Base-by-base conservation (phyloP, 2,888 invertebrate species). In the Disparrhopalites patrizii region DNA sequence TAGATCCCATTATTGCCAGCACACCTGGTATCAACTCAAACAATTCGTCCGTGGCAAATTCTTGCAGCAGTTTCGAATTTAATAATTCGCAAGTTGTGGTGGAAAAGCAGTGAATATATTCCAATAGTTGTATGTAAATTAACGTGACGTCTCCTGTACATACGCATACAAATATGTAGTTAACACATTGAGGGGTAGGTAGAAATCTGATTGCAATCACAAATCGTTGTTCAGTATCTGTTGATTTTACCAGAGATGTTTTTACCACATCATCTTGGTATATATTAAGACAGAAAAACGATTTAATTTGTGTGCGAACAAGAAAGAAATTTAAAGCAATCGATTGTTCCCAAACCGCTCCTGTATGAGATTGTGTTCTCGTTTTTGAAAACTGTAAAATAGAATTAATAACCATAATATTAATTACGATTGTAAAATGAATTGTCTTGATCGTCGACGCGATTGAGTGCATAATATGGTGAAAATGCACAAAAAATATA, bases 11-110 rank as follows among this genome's bases (percentile, higher is more conserved):
- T 8, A 18, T 33, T 7, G 3, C 33, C 13, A 54, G 10, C 28
- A 54, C n/a, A 18, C 31, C 54, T 31, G 31, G 33, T 54, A 20
- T 54, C 20, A 47, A 47, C 47, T 47, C 47, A 47, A n/a, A n/a
- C 20, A 54, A 54, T 54, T 54, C 54, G 30, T 31, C 54, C 54
- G 31, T 54, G 30, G 18, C 54, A 13, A 54, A n/a, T 33, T 15
- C 54, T 13, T 30, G 27, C 18, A 52, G 52, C 52, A 30, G 28
- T n/a, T 28, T 27, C 25, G 25, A 15, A 15, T 52, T 27, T 30
- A 54, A 54, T 54, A 54, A 31, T 18, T 40, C n/a, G n/a, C 23
- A 47, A 7, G 47, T 47, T 47, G 10, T 47, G 8, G n/a, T 47
- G 25, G 47, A 47, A 15, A 47, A 47, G 13, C 47, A 47, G 25